These are phyloP conservation scores for Helicoverpa zea DNA, from an alignment of 1,140 invertebrate species.

Conservation along the genomic window DNA sequence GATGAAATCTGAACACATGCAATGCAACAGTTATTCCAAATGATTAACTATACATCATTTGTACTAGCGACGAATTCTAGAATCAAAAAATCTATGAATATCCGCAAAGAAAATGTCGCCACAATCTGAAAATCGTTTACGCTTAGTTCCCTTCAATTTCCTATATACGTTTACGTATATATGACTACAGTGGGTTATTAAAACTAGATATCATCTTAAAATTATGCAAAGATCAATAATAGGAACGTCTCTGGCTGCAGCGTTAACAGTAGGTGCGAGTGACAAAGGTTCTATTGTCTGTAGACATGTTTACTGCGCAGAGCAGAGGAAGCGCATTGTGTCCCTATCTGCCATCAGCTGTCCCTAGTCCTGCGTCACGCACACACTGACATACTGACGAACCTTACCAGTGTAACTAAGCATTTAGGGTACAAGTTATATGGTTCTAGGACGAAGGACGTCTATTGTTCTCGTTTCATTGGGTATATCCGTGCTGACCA, in stretches of 20 bases:
- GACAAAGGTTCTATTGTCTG: slow-evolving; percentile 23
- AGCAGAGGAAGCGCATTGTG: slow-evolving; percentile 4
- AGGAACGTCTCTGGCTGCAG: neutral
- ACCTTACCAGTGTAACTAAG: neutral
- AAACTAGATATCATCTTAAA: too few species aligned
- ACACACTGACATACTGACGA: neutral
- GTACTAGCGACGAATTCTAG: too few species aligned
- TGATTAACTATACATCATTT: too few species aligned
- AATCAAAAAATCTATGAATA: too few species aligned
- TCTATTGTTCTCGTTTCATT: neutral
- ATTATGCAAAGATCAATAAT: too few species aligned
- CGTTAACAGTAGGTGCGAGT: neutral
- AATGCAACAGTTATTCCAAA: too few species aligned
- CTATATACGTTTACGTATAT: too few species aligned
- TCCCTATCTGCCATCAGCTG: slow-evolving; percentile 3
- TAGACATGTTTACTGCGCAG: neutral
- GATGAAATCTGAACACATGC: too few species aligned
- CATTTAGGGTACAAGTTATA: neutral
- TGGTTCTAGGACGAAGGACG: neutral
- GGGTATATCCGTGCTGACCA: too few species aligned
- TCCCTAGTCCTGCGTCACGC: neutral
- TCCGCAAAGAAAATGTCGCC: neutral
- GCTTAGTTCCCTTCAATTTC: neutral
- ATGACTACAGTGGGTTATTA: too few species aligned
- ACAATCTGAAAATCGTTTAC: neutral